Evolutionary conservation across 2,797 vertebrate species (phyloP), one percentile per base, ranked within the genome.

Genomic region (Myotis pilosus): DNA sequence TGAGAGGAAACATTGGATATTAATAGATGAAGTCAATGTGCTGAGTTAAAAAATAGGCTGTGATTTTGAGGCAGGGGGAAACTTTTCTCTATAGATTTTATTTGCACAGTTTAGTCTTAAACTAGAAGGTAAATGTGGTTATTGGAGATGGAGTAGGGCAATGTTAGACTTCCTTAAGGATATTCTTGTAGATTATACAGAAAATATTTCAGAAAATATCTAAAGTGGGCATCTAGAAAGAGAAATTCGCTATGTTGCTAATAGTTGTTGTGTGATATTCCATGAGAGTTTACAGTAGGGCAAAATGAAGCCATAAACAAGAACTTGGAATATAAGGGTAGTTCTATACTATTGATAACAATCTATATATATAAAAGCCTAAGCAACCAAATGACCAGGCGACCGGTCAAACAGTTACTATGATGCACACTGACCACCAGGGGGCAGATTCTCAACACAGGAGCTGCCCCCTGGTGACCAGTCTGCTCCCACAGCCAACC

Each of bases 1-100:
- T 84, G 44, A 71, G 88, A 84, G 19, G 49, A 89, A 87, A 83
- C 30, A 92, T 57, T 92, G 22, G 10, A 83, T 96, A 84, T 92
- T 84, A 92, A 76, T 22, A 5, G 19, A 64, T 81, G 12, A 74
- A 76, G 10, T 51, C 60, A 55, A 13, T 8, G 10, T 2, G 57
- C 20, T 16, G 20, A 0, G 5, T 69, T 87, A 6, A 10, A 7
- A 16, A 72, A 51, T 3, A 76, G 4, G 3, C 19, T 87, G 1
- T 68, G 28, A 41, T 66, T 85, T 90, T 87, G 36, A 82, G 13
- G 71, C 6, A 89, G 4, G 33, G 33, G 17, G 4, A 2, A 79
- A 41, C 36, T 72, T 30, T 87, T 81, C 12, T 83, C 5, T 38
- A 36, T 64, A 79, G 10, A 74, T 41, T 71, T 68, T 87, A 57